These are phyloP conservation scores for Hydrozoanthus gracilis DNA, from an alignment of 92 coral and sea anemone genomes.

Conservation along the genomic window DNA sequence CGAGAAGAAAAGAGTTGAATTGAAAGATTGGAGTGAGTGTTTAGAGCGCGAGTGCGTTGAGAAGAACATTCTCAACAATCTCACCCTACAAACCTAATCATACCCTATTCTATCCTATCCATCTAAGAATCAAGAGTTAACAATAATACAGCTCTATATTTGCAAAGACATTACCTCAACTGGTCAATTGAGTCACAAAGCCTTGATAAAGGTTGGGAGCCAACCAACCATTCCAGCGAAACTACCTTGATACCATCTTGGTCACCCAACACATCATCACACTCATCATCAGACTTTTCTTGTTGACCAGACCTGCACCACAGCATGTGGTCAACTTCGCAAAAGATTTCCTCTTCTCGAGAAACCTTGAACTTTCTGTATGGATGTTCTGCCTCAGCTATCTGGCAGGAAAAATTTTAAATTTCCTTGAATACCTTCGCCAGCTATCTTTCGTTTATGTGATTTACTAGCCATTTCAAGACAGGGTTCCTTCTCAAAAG, in stretches of 20 bases:
- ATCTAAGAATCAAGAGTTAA: too few relatives aligned
- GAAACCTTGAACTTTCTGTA: slow-evolving; percentile 69
- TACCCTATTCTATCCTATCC: background rate
- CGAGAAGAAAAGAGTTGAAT: too few relatives aligned
- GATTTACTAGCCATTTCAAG: too few relatives aligned
- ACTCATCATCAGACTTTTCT: slow-evolving; percentile 40
- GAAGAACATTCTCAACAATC: too few relatives aligned
- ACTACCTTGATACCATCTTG: slow-evolving; percentile 44
- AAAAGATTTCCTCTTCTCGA: slow-evolving; percentile 71
- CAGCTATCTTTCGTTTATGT: too few relatives aligned
- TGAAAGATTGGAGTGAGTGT: too few relatives aligned
- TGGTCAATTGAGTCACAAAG: slow-evolving; percentile 74
- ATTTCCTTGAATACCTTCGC: too few relatives aligned
- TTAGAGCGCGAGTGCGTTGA: too few relatives aligned
- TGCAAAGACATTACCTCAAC: slow-evolving; percentile 53
- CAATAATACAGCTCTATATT: too few relatives aligned
- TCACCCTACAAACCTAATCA: too few relatives aligned
- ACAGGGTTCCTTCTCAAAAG: too few relatives aligned
- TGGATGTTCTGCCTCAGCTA: slow-evolving; percentile 72
- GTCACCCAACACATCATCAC: slow-evolving; percentile 10
- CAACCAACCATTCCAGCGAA: slow-evolving; percentile 69
- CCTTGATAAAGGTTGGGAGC: slow-evolving; percentile 62
- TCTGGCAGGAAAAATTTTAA: slow-evolving; percentile 29
- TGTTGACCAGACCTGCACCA: slow-evolving; percentile 67
- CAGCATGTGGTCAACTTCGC: slow-evolving; percentile 73